phyloP scores from a whole-genome alignment of 2,113 vertebrate species.

The Orthochromis malagaraziensis region DNA sequence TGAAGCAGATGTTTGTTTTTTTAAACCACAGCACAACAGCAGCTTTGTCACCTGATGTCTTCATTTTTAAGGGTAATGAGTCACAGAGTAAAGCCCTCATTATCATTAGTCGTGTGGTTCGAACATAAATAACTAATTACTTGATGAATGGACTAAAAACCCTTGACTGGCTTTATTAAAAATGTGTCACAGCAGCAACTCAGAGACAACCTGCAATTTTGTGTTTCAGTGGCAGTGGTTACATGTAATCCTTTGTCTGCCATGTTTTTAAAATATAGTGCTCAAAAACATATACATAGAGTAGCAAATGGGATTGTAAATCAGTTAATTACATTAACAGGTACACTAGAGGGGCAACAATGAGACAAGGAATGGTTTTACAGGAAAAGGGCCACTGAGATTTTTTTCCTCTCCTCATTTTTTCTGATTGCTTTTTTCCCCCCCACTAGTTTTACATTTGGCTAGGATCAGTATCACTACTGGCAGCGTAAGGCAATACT shows the following conservation, averaged over 20 bases:
- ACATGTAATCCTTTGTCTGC: not conserved
- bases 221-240: not conserved
- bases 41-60: not conserved
- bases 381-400: not conserved
- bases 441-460: not conserved
- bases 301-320: not conserved
- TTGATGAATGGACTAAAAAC: not conserved
- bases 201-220: not conserved
- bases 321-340: not conserved
- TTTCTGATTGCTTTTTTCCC: rapidly evolving
- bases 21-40: not conserved
- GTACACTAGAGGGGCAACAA: not conserved
- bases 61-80: not conserved
- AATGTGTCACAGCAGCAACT: not conserved
- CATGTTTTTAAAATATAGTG: not conserved
- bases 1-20: not conserved
- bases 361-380: not conserved
- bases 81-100: not conserved
- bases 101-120: not conserved
- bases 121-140: not conserved
- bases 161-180: not conserved
- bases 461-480: not conserved
- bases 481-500: not conserved
- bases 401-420: not conserved
- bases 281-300: not conserved